These are phyloP conservation scores for Mylabris sibirica DNA, from an alignment of 2,888 invertebrate genomes.

Conservation along the genomic window DNA sequence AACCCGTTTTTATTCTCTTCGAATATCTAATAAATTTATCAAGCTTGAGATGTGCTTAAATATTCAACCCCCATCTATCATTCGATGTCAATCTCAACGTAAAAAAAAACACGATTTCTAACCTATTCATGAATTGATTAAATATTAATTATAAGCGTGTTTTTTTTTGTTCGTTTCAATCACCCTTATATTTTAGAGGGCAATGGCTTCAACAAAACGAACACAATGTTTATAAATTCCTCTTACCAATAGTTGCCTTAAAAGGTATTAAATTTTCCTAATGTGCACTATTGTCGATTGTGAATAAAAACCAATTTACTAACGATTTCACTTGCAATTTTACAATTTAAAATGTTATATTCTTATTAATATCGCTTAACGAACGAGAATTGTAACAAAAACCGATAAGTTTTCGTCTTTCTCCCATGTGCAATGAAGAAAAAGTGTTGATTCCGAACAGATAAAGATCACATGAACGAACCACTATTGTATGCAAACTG, in stretches of 20 bases:
- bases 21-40: neutral
- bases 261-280: neutral
- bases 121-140: constrained; percentile 25
- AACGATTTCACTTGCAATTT: neutral
- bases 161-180: neutral
- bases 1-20: no score
- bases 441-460: constrained; percentile 53
- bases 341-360: constrained; percentile 11
- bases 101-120: neutral
- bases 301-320: neutral
- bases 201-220: neutral
- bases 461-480: constrained; percentile 53
- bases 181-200: constrained; percentile 5
- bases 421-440: constrained; percentile 35
- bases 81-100: neutral
- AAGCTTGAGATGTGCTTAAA: neutral
- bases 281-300: no score
- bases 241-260: neutral
- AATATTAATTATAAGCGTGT: constrained; percentile 28
- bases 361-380: constrained; percentile 22
- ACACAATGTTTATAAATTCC: neutral
- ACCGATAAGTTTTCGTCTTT: neutral
- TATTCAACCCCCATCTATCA: neutral
- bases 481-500: constrained; percentile 58
- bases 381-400: constrained; percentile 18